These are phyloP conservation scores for Oophaga sylvatica DNA, from an alignment of 2,797 vertebrate species.

Conservation along the genomic window DNA sequence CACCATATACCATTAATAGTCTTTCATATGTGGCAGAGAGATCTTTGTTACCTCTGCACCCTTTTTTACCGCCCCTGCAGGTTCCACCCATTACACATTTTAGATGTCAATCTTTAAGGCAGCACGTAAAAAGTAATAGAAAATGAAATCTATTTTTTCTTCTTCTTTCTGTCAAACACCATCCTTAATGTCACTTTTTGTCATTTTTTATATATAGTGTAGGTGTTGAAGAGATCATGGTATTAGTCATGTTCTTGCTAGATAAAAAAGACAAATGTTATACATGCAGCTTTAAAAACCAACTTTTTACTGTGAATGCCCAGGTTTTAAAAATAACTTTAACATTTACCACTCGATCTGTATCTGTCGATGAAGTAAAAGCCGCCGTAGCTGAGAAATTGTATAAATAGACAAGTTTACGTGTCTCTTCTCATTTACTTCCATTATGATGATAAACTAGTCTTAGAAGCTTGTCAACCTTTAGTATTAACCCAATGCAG, in stretches of 20 bases:
- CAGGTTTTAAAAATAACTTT: slow-evolving; percentile 22
- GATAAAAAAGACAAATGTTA: slow-evolving; percentile 15
- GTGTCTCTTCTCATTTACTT: background rate
- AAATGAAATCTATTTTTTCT: slow-evolving; percentile 7
- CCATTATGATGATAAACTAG: background rate
- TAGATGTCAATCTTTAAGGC: background rate
- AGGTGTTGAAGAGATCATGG: slow-evolving; percentile 27
- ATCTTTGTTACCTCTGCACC: background rate
- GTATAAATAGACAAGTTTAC: background rate
- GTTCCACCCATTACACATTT: background rate
- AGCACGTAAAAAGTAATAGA: background rate
- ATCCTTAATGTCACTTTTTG: slow-evolving; percentile 10
- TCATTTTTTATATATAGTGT: slow-evolving; percentile 9
- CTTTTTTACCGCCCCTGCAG: background rate
- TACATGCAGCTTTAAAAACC: background rate
- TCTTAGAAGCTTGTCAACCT: background rate
- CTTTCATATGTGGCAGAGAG: background rate
- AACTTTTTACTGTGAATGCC: slow-evolving; percentile 15
- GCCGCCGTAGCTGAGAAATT: background rate
- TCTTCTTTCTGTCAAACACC: slow-evolving; percentile 29
- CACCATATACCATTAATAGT: background rate
- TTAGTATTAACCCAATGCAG: background rate
- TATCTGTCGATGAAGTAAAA: background rate
- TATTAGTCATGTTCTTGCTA: slow-evolving; percentile 14
- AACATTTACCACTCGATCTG: background rate